Base-by-base conservation (phyloP, 2,113 vertebrate species). In the Asarcornis scutulata region DNA sequence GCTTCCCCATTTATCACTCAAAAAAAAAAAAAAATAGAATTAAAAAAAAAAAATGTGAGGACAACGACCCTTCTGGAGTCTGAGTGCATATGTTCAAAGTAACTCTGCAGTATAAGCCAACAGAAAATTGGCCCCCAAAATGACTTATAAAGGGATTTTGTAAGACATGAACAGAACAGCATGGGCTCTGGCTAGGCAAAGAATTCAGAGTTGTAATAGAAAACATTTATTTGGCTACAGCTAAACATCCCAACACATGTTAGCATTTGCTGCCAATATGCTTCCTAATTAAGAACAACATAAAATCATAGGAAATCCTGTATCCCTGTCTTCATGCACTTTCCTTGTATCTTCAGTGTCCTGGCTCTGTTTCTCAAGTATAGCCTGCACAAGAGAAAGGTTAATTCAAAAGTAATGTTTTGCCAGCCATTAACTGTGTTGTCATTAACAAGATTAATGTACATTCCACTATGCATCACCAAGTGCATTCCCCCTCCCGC, bases 181-280 rank as follows among this genome's bases (percentile, higher is more conserved):
- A 97, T 98, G 98, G 97, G 98, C 97, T 98, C 97, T 96, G 96
- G 97, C 98, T 97, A 98, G 97, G 98, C 98, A 97, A 97, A 97
- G 97, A 98, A 98, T 98, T 98, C 98, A 86, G 98, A 98, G 97
- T 98, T 98, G 96, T 99, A 99, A 99, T 98, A 98, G 98, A 98
- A 99, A 99, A 99, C 98, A 99, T 98, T 98, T 98, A 98, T 98
- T 99, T 99, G 99, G 99, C 99, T 99, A 96, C 97, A 95, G 88
- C 91, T 95, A 98, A 98, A 98, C 98, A 98, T 98, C 98, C 98
- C 97, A 98, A 98, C 98, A 99, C 98, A 99, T 99, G 98, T 98
- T 98, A 98, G 97, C 97, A 94, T 98, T 98, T 97, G 98, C 98
- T 98, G 98, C 99, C 98, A 99, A 98, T 98, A 98, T 97, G 98